Evolutionary conservation across 2,113 vertebrate species (phyloP).

Genomic region (Xiphophorus maculatus): DNA sequence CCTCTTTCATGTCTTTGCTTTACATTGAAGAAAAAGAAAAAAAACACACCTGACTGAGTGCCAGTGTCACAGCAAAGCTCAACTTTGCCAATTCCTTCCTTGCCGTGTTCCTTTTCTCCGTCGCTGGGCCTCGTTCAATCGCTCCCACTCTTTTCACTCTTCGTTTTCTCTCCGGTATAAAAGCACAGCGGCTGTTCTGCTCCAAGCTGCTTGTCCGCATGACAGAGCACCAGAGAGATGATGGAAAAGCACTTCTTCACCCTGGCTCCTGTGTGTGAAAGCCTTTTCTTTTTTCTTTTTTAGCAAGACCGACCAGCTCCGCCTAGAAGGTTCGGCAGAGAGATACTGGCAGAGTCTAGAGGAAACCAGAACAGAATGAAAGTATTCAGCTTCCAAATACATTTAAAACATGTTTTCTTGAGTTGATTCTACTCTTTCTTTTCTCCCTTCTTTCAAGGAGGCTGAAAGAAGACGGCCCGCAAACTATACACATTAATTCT

Average conservation of each 20-base stretch:
- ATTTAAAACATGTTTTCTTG: conserved; percentile 60
- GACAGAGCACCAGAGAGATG: conserved; percentile 57
- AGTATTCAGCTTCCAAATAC: conserved; percentile 11
- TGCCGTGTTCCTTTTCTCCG: conserved; percentile 11
- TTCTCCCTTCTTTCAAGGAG: conserved; percentile 47
- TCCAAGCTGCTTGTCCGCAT: conserved; percentile 64
- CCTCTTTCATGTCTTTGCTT: conserved; percentile 32
- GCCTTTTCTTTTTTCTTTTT: conserved; percentile 4
- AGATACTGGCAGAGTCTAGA: conserved; percentile 17
- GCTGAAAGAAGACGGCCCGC: conserved; percentile 40
- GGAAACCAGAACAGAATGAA: conserved; percentile 40
- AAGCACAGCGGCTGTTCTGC: conserved; percentile 52
- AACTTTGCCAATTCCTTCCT: conserved; percentile 10
- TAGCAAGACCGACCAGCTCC: conserved; percentile 14
- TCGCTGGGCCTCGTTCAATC: conserved; percentile 25
- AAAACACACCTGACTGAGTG: conserved; percentile 36
- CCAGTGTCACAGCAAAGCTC: conserved; percentile 49
- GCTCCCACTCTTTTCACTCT: neutral
- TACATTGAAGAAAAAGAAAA: conserved; percentile 3
- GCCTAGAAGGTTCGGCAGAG: conserved; percentile 12
- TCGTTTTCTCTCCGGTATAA: conserved; percentile 44
- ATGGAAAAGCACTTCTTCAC: conserved; percentile 59
- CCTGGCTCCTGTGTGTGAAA: conserved; percentile 49
- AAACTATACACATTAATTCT: conserved; percentile 69
- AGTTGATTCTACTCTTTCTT: conserved; percentile 35